Conservation (phyloP, 1,140 invertebrate genomes). For the Papilio polyxenes region DNA sequence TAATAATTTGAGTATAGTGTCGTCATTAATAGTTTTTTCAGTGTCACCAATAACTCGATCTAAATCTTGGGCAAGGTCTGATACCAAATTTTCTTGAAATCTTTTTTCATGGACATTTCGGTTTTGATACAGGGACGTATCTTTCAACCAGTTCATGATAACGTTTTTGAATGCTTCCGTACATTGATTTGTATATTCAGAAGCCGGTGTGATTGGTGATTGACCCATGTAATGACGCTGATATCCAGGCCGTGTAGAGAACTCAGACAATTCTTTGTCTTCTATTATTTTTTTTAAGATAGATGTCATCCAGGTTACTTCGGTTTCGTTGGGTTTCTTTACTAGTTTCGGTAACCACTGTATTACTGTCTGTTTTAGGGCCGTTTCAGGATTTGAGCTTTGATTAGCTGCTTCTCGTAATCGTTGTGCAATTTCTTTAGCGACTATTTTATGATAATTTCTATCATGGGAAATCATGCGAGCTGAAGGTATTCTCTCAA, state of each 20-base stretch:
- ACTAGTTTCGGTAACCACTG: slow-evolving; percentile 33
- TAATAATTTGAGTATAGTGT: slow-evolving; percentile 19
- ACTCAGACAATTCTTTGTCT: background rate
- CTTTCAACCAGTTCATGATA: slow-evolving; percentile 13
- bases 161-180: background rate
- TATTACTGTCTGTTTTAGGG: slow-evolving; percentile 8
- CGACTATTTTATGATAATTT: slow-evolving; percentile 19
- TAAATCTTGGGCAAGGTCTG: slow-evolving; percentile 20
- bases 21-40: background rate
- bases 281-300: slow-evolving; percentile 23
- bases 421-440: slow-evolving; percentile 33
- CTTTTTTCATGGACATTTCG: slow-evolving; percentile 19
- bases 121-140: slow-evolving; percentile 18
- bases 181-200: background rate
- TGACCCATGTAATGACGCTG: background rate
- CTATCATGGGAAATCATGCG: slow-evolving; percentile 18
- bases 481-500: slow-evolving; percentile 18
- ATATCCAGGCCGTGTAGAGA: background rate
- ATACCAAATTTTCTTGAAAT: slow-evolving; percentile 30
- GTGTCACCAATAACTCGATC: background rate
- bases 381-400: slow-evolving; percentile 14
- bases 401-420: slow-evolving; percentile 3
- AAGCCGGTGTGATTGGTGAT: background rate
- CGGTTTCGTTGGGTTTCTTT: slow-evolving; percentile 29
- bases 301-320: background rate